Conservation (phyloP, 1,140 invertebrate genomes). For the Mamestra configurata region DNA sequence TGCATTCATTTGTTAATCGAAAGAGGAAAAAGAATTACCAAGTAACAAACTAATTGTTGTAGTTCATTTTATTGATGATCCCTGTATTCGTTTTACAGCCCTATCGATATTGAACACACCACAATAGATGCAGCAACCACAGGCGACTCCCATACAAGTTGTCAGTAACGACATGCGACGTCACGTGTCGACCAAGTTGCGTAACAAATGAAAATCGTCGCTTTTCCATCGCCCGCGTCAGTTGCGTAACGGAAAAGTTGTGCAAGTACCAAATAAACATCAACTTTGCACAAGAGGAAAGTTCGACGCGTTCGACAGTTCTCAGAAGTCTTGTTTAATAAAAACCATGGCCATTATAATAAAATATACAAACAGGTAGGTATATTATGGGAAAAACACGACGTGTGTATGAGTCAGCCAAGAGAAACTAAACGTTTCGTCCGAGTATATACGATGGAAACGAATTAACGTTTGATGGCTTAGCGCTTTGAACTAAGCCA, state of each 20-base stretch:
- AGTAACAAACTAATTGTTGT: too few relatives aligned
- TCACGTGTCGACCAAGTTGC: constrained; percentile 53
- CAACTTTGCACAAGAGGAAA: constrained; percentile 56
- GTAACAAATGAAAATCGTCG: constrained; percentile 59
- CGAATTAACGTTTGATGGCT: constrained; percentile 8
- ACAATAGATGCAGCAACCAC: constrained; percentile 44
- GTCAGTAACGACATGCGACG: constrained; percentile 38
- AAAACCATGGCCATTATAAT: constrained; percentile 56
- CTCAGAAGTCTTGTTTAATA: constrained; percentile 58
- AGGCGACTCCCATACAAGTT: constrained; percentile 37
- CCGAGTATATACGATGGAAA: constrained; percentile 1
- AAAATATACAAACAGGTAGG: constrained; percentile 53
- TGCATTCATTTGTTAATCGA: too few relatives aligned
- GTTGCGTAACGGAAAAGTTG: constrained; percentile 60
- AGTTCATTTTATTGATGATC: too few relatives aligned
- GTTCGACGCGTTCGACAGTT: constrained; percentile 46
- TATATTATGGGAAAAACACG: constrained; percentile 49
- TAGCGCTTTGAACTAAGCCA: background rate
- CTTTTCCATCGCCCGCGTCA: constrained; percentile 47
- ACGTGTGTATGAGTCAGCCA: constrained; percentile 14
- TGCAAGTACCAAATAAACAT: constrained; percentile 52
- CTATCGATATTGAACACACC: constrained; percentile 42
- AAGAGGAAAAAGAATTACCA: too few relatives aligned
- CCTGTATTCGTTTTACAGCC: too few relatives aligned
- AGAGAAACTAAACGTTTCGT: constrained; percentile 25